Conservation (phyloP, 2,113 vertebrate genomes). For the Spilogale gracilis region DNA sequence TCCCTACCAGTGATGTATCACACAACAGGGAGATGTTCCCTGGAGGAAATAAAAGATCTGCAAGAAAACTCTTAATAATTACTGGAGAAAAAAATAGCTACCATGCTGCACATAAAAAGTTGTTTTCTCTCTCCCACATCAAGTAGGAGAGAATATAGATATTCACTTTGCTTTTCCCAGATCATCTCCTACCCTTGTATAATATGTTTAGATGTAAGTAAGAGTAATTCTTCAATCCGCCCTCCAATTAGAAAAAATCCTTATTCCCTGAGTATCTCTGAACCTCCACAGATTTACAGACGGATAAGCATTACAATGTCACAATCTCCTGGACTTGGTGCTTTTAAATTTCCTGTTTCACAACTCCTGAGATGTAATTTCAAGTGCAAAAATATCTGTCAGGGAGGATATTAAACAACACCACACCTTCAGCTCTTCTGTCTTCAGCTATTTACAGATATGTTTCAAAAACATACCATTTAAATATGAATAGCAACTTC, state of each 20-base stretch:
- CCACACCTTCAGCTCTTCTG: slow-evolving; percentile 41
- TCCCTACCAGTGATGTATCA: background rate
- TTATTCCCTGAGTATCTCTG: background rate
- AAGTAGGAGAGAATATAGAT: background rate
- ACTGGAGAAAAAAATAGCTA: slow-evolving; percentile 23
- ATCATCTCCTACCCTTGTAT: background rate
- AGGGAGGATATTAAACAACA: slow-evolving; percentile 26
- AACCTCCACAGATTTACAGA: background rate
- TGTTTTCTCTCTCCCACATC: background rate
- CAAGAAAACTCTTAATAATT: slow-evolving; percentile 14
- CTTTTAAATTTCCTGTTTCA: slow-evolving; percentile 43
- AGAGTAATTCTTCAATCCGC: background rate
- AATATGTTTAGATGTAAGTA: background rate
- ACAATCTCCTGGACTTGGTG: background rate
- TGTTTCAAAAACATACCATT: slow-evolving; percentile 61
- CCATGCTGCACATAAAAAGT: background rate
- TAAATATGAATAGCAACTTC: slow-evolving; percentile 61
- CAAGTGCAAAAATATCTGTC: slow-evolving; percentile 51
- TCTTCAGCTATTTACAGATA: slow-evolving; percentile 47
- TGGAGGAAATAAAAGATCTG: background rate
- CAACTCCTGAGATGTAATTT: slow-evolving; percentile 35
- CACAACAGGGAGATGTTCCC: background rate
- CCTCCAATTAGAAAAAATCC: background rate
- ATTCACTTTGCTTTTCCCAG: background rate
- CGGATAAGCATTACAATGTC: background rate